Percentiles rank a stretch among this genome's conserved stretches.
These are phyloP conservation scores for Acrocera orbiculus DNA, from an alignment of 2,888 invertebrate species.

Conservation along the genomic window DNA sequence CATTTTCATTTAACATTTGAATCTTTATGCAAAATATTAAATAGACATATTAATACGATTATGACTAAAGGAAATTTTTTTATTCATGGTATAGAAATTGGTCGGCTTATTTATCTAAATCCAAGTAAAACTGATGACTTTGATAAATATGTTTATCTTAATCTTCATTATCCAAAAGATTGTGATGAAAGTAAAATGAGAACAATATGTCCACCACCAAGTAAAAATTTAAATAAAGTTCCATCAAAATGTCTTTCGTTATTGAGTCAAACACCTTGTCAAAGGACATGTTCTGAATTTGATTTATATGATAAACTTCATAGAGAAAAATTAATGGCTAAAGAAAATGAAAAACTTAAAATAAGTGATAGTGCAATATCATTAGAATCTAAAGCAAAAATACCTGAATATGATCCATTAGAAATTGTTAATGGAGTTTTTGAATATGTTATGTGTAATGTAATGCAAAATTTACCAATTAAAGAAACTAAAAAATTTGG, in stretches of 20 bases:
- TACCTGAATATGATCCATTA: slow-evolving; percentile 15
- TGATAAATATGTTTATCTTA: no score
- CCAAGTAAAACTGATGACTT: background rate
- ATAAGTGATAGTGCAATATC: slow-evolving; percentile 20
- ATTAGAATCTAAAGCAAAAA: slow-evolving; percentile 18
- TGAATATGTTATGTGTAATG: slow-evolving; percentile 16
- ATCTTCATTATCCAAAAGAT: slow-evolving; percentile 4
- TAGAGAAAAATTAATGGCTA: slow-evolving; percentile 9
- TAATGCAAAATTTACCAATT: slow-evolving; percentile 6
- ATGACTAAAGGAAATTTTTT: slow-evolving; percentile 26
- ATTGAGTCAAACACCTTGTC: slow-evolving; percentile 13
- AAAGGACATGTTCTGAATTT: slow-evolving; percentile 12
- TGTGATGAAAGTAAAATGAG: slow-evolving; percentile 7
- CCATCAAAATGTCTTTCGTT: slow-evolving; percentile 10
- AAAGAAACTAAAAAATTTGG: slow-evolving; percentile 10
- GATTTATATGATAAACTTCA: slow-evolving; percentile 8
- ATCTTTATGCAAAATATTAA: slow-evolving; percentile 37
- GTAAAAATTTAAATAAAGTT: background rate
- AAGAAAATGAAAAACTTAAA: background rate
- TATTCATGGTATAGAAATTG: slow-evolving; percentile 40
- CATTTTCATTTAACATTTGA: slow-evolving; percentile 42
- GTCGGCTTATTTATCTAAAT: no score
- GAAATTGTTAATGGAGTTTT: slow-evolving; percentile 19
- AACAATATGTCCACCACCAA: background rate
- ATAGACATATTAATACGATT: slow-evolving; percentile 30